Base-by-base conservation (phyloP, 2,888 invertebrate genomes). In the Agonopterix alstromeriana region DNA sequence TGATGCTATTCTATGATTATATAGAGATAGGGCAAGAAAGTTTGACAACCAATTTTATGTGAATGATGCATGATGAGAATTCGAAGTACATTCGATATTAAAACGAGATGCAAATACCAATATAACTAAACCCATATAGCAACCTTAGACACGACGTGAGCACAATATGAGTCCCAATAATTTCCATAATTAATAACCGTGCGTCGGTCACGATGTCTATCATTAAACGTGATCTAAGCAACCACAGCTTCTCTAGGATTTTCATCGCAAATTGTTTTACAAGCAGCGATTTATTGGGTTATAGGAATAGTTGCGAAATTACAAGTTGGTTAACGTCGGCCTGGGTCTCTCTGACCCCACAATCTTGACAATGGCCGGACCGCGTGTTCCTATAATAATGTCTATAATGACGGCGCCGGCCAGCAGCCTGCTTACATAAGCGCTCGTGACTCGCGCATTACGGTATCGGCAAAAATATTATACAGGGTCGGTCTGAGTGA, bases 361-460 rank as follows among this genome's bases (percentile, higher is more conserved):
- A 87, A 88, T 87, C 87, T 88, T 86, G 86, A 86, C 88, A 87
- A 86, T 86, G 85, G 84, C 78, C 71, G 69, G 77, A 66, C 65
- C 64, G 74, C 75, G 79, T 78, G 79, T 80, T 82, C 81, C 77
- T 73, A 72, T 75, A 77, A 74, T 81, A 81, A 86, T 84, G 76
- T 71, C 80, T 81, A 85, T 87, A 87, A 86, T 86, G 84, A 81
- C 76, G 77, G 72, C 73, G 73, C 75, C 42, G 41, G 76, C 72
- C 80, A 73, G 84, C 84, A 77, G 82, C 83, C 75, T 81, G 86
- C 83, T 87, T 87, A 85, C 83, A 85, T 87, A 87, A 88, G 85
- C 81, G 79, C 77, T 86, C 88, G 88, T 88, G 88, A 87, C 87
- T 84, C 63, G 82, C 81, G 83, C 86, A 88, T 88, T 88, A 87